A percentile compares a stretch with the other conserved stretches of the same genome.
phyloP scores from a whole-genome alignment of 1,140 invertebrate species.

The Radopholus similis region DNA sequence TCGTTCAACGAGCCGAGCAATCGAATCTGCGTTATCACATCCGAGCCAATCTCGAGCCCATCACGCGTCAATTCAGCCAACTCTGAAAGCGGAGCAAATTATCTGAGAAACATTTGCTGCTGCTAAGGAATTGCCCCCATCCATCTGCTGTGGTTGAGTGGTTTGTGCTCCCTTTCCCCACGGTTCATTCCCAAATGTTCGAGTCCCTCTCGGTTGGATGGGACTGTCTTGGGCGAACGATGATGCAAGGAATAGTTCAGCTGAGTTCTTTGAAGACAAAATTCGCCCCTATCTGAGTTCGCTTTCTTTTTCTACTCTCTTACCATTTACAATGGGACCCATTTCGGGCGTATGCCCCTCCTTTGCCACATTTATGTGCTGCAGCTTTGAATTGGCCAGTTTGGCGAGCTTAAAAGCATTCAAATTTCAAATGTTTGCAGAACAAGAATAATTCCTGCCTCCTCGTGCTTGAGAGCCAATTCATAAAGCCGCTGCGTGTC shows the following conservation, averaged over 20 bases:
- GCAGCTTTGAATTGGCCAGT: not conserved
- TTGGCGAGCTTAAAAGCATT: slow-evolving; percentile 15
- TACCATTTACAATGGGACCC: too few species aligned
- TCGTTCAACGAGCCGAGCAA: slow-evolving; percentile 48
- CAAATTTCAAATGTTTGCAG: not conserved
- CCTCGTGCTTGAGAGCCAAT: slow-evolving; percentile 37
- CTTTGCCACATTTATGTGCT: not conserved
- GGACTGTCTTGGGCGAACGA: not conserved
- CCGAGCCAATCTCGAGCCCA: slow-evolving; percentile 49
- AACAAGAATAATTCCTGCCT: slow-evolving; percentile 11
- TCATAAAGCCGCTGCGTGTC: slow-evolving; percentile 64
- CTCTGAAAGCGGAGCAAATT: too few species aligned
- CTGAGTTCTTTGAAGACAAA: slow-evolving; percentile 12
- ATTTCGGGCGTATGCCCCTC: not conserved
- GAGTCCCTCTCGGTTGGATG: not conserved
- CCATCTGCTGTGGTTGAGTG: too few species aligned
- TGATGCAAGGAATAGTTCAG: slow-evolving; percentile 25
- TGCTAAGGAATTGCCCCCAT: too few species aligned
- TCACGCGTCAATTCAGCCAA: slow-evolving; percentile 43
- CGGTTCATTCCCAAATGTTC: not conserved
- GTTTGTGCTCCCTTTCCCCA: not conserved
- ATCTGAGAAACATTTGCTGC: too few species aligned
- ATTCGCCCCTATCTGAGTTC: slow-evolving; percentile 31
- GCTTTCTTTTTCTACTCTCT: slow-evolving; percentile 7
- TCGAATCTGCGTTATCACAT: slow-evolving; percentile 51